Conservation (phyloP, 2,888 invertebrate genomes). For the Dugesia japonica region DNA sequence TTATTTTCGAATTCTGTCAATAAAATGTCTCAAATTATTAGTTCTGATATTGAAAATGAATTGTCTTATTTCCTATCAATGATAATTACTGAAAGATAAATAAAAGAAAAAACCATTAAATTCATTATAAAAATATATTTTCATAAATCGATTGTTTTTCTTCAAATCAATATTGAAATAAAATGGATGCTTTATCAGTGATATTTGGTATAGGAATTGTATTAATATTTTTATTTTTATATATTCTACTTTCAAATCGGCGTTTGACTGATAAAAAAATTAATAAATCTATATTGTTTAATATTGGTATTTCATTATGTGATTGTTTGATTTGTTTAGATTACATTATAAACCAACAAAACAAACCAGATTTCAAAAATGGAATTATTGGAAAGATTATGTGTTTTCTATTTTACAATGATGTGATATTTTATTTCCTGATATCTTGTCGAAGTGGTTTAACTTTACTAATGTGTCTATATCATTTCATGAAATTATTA, state of each 20-base stretch:
- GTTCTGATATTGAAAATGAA: no score
- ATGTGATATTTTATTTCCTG: not conserved
- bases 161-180: no score
- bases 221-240: not conserved
- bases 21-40: no score
- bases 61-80: no score
- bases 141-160: no score
- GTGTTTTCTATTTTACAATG: not conserved
- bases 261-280: not conserved
- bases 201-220: not conserved
- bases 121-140: no score
- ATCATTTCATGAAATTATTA: not conserved
- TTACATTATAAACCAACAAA: not conserved
- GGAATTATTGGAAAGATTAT: not conserved
- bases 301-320: not conserved
- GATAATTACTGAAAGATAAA: no score
- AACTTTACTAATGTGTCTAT: not conserved
- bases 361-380: not conserved
- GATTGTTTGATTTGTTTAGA: not conserved
- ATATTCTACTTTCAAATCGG: not conserved
- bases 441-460: not conserved
- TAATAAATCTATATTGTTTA: not conserved
- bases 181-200: no score
- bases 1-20: no score
- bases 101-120: no score